A percentile compares a stretch with the other conserved stretches of the same genome.
phyloP scores from a whole-genome alignment of 2,113 vertebrate genomes.

The Coptodon rendalli region DNA sequence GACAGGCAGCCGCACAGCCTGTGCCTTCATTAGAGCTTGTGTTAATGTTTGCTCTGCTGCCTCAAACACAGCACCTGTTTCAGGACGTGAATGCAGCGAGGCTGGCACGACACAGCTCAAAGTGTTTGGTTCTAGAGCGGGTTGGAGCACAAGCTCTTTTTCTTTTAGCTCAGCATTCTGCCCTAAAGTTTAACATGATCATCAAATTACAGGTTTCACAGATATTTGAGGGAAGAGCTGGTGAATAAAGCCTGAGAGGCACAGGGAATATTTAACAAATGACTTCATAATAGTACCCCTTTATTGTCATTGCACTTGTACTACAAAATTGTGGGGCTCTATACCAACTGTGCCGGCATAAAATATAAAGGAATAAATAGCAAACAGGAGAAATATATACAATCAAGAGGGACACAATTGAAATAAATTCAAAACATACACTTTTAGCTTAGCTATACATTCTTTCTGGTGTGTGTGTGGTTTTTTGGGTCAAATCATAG shows the following conservation, averaged over 20 bases:
- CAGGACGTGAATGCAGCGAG: neutral
- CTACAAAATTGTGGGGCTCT: neutral
- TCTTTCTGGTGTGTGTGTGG: neutral
- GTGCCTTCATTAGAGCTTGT: neutral
- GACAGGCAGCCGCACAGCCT: neutral
- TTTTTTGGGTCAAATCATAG: neutral
- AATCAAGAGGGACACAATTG: neutral
- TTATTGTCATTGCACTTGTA: neutral
- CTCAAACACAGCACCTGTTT: neutral
- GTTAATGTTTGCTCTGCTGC: neutral
- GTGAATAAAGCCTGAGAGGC: neutral
- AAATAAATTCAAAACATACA: neutral
- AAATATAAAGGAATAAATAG: neutral
- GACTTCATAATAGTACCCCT: neutral
- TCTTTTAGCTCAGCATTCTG: neutral
- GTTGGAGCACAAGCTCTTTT: neutral
- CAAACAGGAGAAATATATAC: neutral
- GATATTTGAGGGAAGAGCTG: neutral
- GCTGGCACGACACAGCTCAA: neutral
- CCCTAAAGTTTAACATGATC: neutral
- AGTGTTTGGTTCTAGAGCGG: neutral
- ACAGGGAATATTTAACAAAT: neutral
- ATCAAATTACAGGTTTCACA: neutral
- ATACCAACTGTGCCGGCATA: accelerated
- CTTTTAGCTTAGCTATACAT: neutral